Conservation (phyloP, 2,888 invertebrate genomes). For the Cosmopolites sordidus region DNA sequence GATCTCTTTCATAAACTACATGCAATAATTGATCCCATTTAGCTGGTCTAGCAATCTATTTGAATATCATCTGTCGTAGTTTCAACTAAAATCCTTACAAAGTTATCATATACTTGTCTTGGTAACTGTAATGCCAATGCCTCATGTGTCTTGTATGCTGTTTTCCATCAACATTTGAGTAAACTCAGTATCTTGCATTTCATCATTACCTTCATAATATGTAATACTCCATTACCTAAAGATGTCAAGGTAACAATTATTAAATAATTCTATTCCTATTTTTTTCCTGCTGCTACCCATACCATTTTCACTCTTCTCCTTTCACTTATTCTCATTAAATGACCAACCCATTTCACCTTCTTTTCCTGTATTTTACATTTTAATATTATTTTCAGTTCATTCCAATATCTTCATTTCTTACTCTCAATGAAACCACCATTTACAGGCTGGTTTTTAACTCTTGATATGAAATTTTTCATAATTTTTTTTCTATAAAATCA, state of each 20-base stretch:
- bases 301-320: too few species aligned
- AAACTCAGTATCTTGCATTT: slow-evolving; percentile 64
- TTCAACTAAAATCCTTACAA: slow-evolving; percentile 8
- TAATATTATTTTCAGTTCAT: slow-evolving; percentile 57
- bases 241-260: too few species aligned
- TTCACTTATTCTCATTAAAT: too few species aligned
- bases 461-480: slow-evolving; percentile 59
- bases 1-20: slow-evolving; percentile 67
- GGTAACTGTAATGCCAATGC: slow-evolving; percentile 57
- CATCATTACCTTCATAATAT: too few species aligned
- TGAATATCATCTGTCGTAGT: slow-evolving; percentile 2
- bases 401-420: slow-evolving; percentile 64
- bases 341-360: too few species aligned
- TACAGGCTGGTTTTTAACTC: slow-evolving; percentile 66
- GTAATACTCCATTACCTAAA: too few species aligned
- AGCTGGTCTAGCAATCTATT: slow-evolving; percentile 66
- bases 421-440: slow-evolving; percentile 83
- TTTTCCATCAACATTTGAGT: slow-evolving; percentile 69
- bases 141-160: slow-evolving; percentile 56
- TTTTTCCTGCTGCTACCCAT: too few species aligned
- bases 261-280: too few species aligned
- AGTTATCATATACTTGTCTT: slow-evolving; percentile 55
- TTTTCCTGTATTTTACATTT: too few species aligned
- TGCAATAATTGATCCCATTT: slow-evolving; percentile 93
- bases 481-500: slow-evolving; percentile 65